Evolutionary conservation across 2,888 invertebrate species (phyloP), one percentile per base, ranked within the genome.

Genomic region (Scaptomyza caliginosa): DNA sequence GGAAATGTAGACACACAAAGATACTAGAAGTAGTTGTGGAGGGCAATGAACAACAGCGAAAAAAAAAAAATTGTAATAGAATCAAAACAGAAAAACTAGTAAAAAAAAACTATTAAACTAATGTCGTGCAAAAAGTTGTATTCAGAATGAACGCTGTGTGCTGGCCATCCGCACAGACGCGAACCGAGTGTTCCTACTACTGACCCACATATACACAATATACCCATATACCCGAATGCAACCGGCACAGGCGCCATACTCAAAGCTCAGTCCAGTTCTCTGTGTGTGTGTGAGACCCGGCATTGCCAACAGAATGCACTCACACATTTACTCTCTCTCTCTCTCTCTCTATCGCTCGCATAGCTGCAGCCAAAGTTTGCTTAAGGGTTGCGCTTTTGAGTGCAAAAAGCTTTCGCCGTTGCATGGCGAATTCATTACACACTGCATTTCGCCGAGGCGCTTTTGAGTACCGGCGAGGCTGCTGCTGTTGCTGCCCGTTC

Each of bases 181-280:
- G 73, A 46, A 63, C 66, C 77, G 77, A 79, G 75, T 76, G 58
- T 76, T 80, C 77, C 75, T 77, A 89, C 89, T 89, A 89, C 90
- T 90, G 89, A 89, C 89, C 89, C 89, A 90, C 80, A 84, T 89
- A 72, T 49, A 67, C 55, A 56, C 48, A 43, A 54, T 45, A 59
- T 51, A 42, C 40, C 34, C 34, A 16, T 30, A 28, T 10, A 26
- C 26, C 10, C 10, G 26, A 16, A 48, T 42, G 58, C 63, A 67
- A 64, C 76, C 76, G 77, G 77, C 78, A 77, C 77, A 80, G 67
- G 74, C 71, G 71, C 74, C 74, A 68, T 56, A 43, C 59, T 77
- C 68, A 75, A 51, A 54, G 52, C 63, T 55, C 63, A 40, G 38
- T 38, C 19, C 30, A 13, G 21, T 28, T 32, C 36, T 16, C 16